Base-by-base conservation (phyloP, 2,113 vertebrate species). In the Bostrychus sinensis region DNA sequence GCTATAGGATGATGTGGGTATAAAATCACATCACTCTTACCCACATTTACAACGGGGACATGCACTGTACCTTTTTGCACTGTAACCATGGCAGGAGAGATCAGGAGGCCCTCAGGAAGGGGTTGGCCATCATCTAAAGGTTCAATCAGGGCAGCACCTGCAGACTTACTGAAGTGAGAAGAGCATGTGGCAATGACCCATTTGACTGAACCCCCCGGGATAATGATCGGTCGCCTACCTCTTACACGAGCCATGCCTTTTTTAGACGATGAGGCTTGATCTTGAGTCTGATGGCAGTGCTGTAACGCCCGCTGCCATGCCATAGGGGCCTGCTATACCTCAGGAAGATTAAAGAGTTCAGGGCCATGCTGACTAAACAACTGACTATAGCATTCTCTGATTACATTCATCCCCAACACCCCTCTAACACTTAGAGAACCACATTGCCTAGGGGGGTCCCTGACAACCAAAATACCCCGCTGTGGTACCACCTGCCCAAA, bases 41-140 rank as follows among this genome's bases (percentile, higher is more conserved):
- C 61, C 14, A 39, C 61, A 53, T 64, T 64, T 6, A 60, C 57
- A 3, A 43, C 41, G 4, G 41, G 41, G 17, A 43, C 41, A 9
- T 43, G 16, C 16, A n/a, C 14, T 10, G 41, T 43, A 43, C 41
- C 41, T 43, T 14, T n/a, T n/a, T n/a, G n/a, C n/a, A n/a, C n/a
- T n/a, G 37, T 11, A 38, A n/a, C n/a, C n/a, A n/a, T 43, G 22
- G 2, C 46, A 13, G 61, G 36, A 1, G 53, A 56, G 16, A 19
- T 23, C 5, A n/a, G 7, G 7, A 30, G 2, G 23, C 48, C 25
- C 14, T 43, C 62, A 5, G 32, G 48, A 3, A 53, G 7, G 1
- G 41, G 2, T 9, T 43, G 41, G 41, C 53, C 53, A 22, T 16
- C 26, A 3, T 36, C 56, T 1, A 17, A 32, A 5, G 43, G 30